phyloP scores from a whole-genome alignment of 2,797 vertebrate genomes.

The Anniella stebbinsi region DNA sequence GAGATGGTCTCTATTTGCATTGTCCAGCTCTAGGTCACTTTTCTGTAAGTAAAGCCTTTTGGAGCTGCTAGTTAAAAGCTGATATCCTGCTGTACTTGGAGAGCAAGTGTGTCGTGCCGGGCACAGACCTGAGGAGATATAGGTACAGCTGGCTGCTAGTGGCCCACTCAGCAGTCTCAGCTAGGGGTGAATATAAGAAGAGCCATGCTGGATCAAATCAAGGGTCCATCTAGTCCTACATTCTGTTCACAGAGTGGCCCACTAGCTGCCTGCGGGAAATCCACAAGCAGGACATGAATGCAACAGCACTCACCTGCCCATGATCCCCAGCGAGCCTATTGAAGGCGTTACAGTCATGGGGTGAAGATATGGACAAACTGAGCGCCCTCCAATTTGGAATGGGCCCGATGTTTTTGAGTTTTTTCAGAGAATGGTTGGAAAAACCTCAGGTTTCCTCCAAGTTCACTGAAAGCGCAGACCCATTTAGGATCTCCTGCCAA shows the following conservation, averaged over 20 bases:
- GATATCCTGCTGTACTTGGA: neutral
- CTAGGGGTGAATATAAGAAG: neutral
- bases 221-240: neutral
- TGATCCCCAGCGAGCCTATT: neutral
- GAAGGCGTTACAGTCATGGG: neutral
- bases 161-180: neutral
- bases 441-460: neutral
- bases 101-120: neutral
- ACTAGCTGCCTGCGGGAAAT: too few species aligned
- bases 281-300: neutral
- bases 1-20: conserved; percentile 38
- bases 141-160: neutral
- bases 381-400: neutral
- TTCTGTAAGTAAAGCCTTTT: conserved; percentile 4
- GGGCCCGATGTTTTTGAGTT: neutral
- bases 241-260: neutral
- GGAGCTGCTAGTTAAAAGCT: neutral
- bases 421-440: neutral
- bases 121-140: neutral
- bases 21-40: neutral
- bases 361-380: neutral
- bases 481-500: neutral
- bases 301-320: too few species aligned
- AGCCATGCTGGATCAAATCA: neutral
- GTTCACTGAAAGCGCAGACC: neutral